Percentiles rank a stretch among this genome's conserved stretches.
These are phyloP conservation scores for Brachionichthys hirsutus DNA, from an alignment of 2,113 vertebrate species.

Conservation along the genomic window DNA sequence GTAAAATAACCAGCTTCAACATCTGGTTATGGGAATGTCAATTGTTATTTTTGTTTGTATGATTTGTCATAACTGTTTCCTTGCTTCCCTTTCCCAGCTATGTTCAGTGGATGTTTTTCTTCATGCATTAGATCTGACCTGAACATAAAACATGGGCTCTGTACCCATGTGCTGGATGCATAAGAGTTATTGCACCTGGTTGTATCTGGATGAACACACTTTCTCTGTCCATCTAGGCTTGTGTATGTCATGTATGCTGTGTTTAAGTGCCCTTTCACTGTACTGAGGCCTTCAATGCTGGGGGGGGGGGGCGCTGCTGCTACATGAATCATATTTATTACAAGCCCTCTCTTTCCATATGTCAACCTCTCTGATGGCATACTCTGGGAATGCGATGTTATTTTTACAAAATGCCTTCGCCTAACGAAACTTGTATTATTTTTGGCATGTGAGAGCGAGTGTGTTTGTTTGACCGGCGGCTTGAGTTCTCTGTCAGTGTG, in stretches of 20 bases:
- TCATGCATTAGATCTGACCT: slow-evolving; percentile 63
- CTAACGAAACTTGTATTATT: slow-evolving; percentile 17
- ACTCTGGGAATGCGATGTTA: slow-evolving; percentile 38
- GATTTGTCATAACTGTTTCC: slow-evolving; percentile 74
- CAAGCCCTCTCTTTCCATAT: slow-evolving; percentile 43
- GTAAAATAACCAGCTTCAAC: slow-evolving; percentile 73
- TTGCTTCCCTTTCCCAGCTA: slow-evolving; percentile 75
- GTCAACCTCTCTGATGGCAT: slow-evolving; percentile 51
- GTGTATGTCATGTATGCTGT: slow-evolving; percentile 45
- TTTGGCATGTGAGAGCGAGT: slow-evolving; percentile 20
- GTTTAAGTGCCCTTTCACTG: slow-evolving; percentile 58
- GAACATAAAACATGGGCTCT: slow-evolving; percentile 74
- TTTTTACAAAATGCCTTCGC: slow-evolving; percentile 50
- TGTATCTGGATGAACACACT: slow-evolving; percentile 60
- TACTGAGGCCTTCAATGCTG: slow-evolving; percentile 50
- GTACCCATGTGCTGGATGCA: slow-evolving; percentile 62
- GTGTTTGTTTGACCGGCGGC: slow-evolving; percentile 10
- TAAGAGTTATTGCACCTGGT: slow-evolving; percentile 54
- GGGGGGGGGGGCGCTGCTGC: too few species aligned
- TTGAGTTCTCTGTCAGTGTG: slow-evolving; percentile 22
- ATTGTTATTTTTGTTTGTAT: slow-evolving; percentile 58
- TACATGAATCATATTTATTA: slow-evolving; percentile 33
- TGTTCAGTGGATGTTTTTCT: slow-evolving; percentile 75
- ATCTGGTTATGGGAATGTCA: slow-evolving; percentile 76
- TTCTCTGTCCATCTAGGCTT: slow-evolving; percentile 49